phyloP scores from a whole-genome alignment of 2,113 vertebrate species.

The Hemiprocne comata region DNA sequence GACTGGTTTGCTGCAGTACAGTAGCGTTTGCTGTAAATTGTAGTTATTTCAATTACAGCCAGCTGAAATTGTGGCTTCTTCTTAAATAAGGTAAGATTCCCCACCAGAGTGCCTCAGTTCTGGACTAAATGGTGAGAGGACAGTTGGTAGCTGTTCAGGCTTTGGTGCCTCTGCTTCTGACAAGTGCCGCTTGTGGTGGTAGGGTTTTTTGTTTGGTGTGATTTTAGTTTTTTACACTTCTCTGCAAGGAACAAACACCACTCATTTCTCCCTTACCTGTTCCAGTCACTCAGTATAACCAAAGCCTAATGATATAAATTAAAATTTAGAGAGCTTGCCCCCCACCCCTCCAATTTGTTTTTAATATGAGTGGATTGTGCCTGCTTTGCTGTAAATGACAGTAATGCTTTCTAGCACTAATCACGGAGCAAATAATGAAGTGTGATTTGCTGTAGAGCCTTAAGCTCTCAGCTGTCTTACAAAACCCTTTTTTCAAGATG shows the following conservation, averaged over 20 bases:
- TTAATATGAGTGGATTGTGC: neutral
- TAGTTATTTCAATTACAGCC: neutral
- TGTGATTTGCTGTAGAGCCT: neutral
- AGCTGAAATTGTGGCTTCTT: neutral
- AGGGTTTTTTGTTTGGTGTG: neutral
- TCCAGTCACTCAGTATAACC: neutral
- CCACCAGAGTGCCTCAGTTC: constrained; percentile 9
- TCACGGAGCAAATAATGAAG: neutral
- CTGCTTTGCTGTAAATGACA: neutral
- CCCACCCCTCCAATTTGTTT: neutral
- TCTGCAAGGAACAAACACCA: neutral
- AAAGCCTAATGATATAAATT: neutral
- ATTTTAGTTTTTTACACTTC: neutral
- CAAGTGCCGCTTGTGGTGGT: neutral
- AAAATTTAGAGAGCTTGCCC: neutral
- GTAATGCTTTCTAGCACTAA: neutral
- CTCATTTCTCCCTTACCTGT: neutral
- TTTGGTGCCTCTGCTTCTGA: constrained; percentile 14
- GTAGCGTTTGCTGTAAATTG: neutral
- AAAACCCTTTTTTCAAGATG: neutral
- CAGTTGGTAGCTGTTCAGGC: neutral
- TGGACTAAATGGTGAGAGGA: neutral
- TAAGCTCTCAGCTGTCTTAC: neutral
- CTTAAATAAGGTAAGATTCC: neutral
- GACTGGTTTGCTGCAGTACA: neutral